Conservation (phyloP, 2,888 invertebrate genomes). For the Drosophila bunnanda region DNA sequence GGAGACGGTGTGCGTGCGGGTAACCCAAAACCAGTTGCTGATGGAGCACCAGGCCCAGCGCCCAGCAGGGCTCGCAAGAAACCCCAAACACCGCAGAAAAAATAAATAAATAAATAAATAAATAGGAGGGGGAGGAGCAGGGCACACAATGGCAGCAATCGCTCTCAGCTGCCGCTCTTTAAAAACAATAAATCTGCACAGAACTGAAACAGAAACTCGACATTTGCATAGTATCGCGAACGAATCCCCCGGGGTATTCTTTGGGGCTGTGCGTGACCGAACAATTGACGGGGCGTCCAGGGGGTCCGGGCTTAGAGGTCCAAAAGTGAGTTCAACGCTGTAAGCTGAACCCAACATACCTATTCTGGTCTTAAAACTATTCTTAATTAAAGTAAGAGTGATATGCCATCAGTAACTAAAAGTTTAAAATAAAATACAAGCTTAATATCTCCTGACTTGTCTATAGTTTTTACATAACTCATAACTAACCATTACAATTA, state of each 20-base stretch:
- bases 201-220: constrained; percentile 62
- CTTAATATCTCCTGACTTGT: not conserved
- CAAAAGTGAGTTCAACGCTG: not conserved
- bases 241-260: constrained; percentile 32
- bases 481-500: not conserved
- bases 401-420: not conserved
- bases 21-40: constrained; percentile 75
- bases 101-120: constrained; percentile 17
- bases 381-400: not conserved
- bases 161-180: constrained; percentile 37
- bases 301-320: not conserved
- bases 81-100: constrained; percentile 38
- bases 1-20: constrained; percentile 64
- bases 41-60: constrained; percentile 58
- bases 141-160: constrained; percentile 59
- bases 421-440: not conserved
- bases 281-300: constrained; percentile 20
- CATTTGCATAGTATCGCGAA: constrained; percentile 56
- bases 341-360: not conserved
- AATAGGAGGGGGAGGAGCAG: not conserved
- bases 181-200: constrained; percentile 72
- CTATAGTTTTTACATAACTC: not conserved
- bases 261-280: constrained; percentile 31
- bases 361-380: not conserved
- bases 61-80: constrained; percentile 32